These are phyloP conservation scores for human DNA, from an alignment of 2,113 vertebrate genomes.

Conservation along the genomic window GRCh38 chr6:43749001-43749500, in stretches of 20 bases:
- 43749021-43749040: background rate
- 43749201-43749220: background rate
- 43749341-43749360: background rate
- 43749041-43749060: constrained; percentile 7
- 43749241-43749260: background rate
- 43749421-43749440: background rate
- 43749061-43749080: background rate
- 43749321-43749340: background rate
- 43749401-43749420: too few relatives aligned
- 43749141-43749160: background rate
- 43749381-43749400: background rate
- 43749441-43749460: background rate
- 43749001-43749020: background rate
- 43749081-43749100: background rate
- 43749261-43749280: background rate
- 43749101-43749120: background rate
- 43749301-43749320: background rate
- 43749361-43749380: background rate
- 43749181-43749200: background rate
- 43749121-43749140: background rate
- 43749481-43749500: background rate
- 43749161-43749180: background rate
- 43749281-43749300: background rate
- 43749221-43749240: background rate
- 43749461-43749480: background rate